Percentiles rank a stretch among this genome's conserved stretches.
Evolutionary conservation across 2,797 vertebrate genomes (phyloP).

Genomic region (Adelosebastes latens): DNA sequence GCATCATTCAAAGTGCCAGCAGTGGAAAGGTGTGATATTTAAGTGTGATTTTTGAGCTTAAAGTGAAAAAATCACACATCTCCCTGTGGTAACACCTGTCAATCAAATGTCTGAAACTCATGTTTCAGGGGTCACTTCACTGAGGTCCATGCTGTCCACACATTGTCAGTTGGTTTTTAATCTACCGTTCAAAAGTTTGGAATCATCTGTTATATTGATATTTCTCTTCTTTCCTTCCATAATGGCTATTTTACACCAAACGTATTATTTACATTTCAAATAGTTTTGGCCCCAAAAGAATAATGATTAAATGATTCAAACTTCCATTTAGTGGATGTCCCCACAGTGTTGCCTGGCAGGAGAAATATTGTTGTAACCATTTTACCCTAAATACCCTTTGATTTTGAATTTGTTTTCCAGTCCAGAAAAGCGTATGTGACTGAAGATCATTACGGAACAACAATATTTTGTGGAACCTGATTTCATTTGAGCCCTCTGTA

Average conservation of each 20-base stretch:
- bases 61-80: conserved; percentile 63
- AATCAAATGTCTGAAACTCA: conserved; percentile 41
- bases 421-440: not conserved
- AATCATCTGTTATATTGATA: not conserved
- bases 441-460: not conserved
- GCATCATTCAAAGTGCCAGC: conserved; percentile 9
- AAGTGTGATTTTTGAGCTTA: conserved; percentile 60
- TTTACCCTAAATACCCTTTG: accelerated
- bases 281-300: not conserved
- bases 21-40: conserved; percentile 49
- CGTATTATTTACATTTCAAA: not conserved
- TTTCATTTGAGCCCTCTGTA: not conserved
- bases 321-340: not conserved
- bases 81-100: conserved; percentile 47
- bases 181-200: not conserved
- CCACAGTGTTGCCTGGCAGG: not conserved
- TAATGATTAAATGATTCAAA: not conserved
- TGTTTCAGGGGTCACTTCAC: conserved; percentile 11
- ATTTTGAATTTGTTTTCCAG: not conserved
- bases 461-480: not conserved
- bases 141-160: not conserved
- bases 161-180: not conserved
- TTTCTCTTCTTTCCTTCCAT: not conserved
- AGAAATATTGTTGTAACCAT: not conserved
- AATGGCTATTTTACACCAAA: not conserved